phyloP scores from a whole-genome alignment of 2,888 invertebrate genomes.

The Polymixis flavicincta region DNA sequence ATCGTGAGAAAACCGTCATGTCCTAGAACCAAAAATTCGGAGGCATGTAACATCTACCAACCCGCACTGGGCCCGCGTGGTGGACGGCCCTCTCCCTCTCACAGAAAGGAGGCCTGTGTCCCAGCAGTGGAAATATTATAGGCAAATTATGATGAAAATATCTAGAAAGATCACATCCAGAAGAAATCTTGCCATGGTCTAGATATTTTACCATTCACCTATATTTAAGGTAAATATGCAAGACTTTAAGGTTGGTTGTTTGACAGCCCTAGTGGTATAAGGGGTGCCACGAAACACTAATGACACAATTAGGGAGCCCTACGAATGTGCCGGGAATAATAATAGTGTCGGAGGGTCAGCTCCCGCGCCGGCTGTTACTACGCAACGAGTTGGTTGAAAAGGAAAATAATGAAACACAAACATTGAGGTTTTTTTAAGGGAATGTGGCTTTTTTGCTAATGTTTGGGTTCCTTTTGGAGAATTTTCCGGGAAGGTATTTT shows the following conservation, averaged over 20 bases:
- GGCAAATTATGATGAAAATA: too few relatives aligned
- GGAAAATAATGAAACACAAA: not conserved
- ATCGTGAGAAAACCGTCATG: too few relatives aligned
- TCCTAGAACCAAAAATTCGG: too few relatives aligned
- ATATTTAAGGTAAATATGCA: too few relatives aligned
- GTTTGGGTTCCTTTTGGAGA: not conserved
- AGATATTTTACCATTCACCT: too few relatives aligned
- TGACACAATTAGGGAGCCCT: constrained; percentile 60
- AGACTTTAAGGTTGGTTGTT: not conserved
- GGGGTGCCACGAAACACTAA: constrained; percentile 37
- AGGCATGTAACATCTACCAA: too few relatives aligned
- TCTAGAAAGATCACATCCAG: too few relatives aligned
- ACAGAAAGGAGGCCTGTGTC: too few relatives aligned
- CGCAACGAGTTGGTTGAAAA: not conserved
- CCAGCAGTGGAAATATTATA: too few relatives aligned
- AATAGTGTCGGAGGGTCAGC: constrained; percentile 32
- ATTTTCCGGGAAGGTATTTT: not conserved
- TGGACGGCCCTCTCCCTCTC: too few relatives aligned
- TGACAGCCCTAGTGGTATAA: constrained; percentile 30
- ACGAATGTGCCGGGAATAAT: constrained; percentile 41
- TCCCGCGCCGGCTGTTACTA: constrained; percentile 22
- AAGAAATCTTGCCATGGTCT: too few relatives aligned
- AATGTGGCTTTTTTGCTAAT: not conserved
- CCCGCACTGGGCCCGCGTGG: too few relatives aligned
- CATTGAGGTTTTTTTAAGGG: not conserved